Evolutionary conservation across 2,113 vertebrate species (phyloP), one percentile per base, ranked within the genome.

Genomic region (Pseudopodoces humilis): DNA sequence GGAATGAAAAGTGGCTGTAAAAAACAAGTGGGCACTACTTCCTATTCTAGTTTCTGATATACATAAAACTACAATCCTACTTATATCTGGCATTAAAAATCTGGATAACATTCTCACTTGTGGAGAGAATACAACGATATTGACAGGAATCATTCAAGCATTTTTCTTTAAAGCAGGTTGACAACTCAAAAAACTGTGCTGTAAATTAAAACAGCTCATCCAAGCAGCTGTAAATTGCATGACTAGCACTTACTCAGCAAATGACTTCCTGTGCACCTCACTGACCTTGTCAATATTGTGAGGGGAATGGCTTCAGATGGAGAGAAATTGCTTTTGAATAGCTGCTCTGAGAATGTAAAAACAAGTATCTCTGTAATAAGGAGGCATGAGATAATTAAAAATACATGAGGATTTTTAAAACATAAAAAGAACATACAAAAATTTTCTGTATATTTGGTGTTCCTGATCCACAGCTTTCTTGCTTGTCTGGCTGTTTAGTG

Each of bases 181-280:
- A 56, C 37, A 85, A 33, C 44, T 86, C 68, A 46, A 63, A 94
- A 88, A 91, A 44, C 64, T 9, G n/a, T 44, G n/a, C 55, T 68
- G 83, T 91, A 92, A 96, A 92, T 95, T 91, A 83, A 95, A 95
- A 65, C 33, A 13, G 15, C 59, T 81, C 67, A 89, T 83, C 86
- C 77, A 75, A 84, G 74, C 83, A 92, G 72, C 70, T 93, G 74
- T 72, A 93, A 94, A 90, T 44, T 94, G 80, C 87, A 58, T 70
- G 78, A 86, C 46, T 44, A 86, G 87, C 80, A 87, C 91, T 95
- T 92, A 91, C 35, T 94, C 96, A 96, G 93, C 86, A 94, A 90
- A 94, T 77, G 39, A 85, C 56, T 95, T 86, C 64, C 81, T 78
- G 81, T 72, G 91, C 90, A 90, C 93, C 86, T 91, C 41, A 17